These are phyloP conservation scores for Yponomeuta sedellus DNA, from an alignment of 2,888 invertebrate genomes.

Conservation along the genomic window DNA sequence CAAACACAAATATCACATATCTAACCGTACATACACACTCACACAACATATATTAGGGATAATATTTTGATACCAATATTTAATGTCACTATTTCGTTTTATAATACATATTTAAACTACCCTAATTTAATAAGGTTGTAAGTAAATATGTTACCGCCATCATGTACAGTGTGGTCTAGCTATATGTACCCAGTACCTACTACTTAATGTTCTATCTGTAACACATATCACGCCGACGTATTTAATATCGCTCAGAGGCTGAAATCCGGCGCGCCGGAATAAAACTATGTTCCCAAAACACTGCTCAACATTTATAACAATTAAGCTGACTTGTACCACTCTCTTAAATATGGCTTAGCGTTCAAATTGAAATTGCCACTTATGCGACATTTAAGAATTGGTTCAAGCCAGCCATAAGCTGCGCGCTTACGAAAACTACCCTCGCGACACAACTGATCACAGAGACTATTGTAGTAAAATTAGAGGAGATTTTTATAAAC, in stretches of 20 bases:
- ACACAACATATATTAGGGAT: conserved; percentile 59
- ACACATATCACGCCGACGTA: conserved; percentile 72
- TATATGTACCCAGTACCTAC: conserved; percentile 69
- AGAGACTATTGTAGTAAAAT: conserved; percentile 40
- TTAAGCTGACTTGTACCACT: too few relatives aligned
- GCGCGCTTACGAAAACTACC: conserved; percentile 26
- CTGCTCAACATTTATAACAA: conserved; percentile 40
- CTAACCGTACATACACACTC: conserved; percentile 59
- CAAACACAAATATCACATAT: conserved; percentile 69
- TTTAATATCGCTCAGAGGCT: conserved; percentile 58
- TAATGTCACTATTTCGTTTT: conserved; percentile 59
- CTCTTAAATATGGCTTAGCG: too few relatives aligned
- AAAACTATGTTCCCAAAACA: conserved; percentile 30
- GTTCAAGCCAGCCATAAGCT: background rate
- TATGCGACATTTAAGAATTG: too few relatives aligned
- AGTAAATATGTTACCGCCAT: conserved; percentile 55
- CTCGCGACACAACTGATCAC: conserved; percentile 38
- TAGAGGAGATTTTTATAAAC: conserved; percentile 56
- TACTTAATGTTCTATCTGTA: conserved; percentile 59
- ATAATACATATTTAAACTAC: conserved; percentile 52
- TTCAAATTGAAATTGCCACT: too few relatives aligned
- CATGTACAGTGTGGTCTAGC: conserved; percentile 65
- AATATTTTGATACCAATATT: conserved; percentile 73
- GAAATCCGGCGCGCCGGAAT: conserved; percentile 48
- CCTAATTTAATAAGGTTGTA: conserved; percentile 60